Percentiles rank a stretch among this genome's conserved stretches.
Conservation (phyloP, 2,888 invertebrate genomes). For the Minunthozetes semirufus region DNA sequence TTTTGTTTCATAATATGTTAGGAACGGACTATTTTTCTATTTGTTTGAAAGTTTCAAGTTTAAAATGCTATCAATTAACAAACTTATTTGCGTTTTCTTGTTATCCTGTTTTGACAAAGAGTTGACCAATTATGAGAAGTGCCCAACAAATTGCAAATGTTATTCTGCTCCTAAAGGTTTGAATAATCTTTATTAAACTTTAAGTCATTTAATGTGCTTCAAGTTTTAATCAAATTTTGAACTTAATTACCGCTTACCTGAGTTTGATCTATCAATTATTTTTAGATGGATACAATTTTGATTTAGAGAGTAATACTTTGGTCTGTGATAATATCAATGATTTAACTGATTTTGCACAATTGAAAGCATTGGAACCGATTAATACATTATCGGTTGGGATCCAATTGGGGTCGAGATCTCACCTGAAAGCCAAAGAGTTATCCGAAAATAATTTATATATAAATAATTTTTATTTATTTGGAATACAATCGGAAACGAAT, state of each 20-base stretch:
- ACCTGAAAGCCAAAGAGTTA: not conserved
- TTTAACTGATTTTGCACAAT: not conserved
- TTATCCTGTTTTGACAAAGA: not conserved
- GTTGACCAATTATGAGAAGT: not conserved
- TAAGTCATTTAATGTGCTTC: too few relatives aligned
- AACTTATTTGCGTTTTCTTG: not conserved
- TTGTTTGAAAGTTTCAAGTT: not conserved
- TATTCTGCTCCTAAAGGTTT: not conserved
- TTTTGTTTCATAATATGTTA: too few relatives aligned
- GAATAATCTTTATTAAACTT: not conserved
- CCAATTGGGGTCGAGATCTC: not conserved
- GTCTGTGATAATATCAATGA: not conserved
- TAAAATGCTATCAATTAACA: not conserved
- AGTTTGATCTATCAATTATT: not conserved
- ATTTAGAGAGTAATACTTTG: not conserved
- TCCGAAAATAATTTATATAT: not conserved
- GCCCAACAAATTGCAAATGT: not conserved
- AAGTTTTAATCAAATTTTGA: not conserved
- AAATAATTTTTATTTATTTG: not conserved
- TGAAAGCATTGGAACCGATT: not conserved
- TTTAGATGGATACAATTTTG: not conserved
- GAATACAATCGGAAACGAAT: not conserved
- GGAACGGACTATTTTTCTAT: not conserved
- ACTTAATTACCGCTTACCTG: not conserved
- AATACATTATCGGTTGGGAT: not conserved